Evolutionary conservation across 2,113 vertebrate genomes (phyloP).

Genomic region (Xenus cinereus): DNA sequence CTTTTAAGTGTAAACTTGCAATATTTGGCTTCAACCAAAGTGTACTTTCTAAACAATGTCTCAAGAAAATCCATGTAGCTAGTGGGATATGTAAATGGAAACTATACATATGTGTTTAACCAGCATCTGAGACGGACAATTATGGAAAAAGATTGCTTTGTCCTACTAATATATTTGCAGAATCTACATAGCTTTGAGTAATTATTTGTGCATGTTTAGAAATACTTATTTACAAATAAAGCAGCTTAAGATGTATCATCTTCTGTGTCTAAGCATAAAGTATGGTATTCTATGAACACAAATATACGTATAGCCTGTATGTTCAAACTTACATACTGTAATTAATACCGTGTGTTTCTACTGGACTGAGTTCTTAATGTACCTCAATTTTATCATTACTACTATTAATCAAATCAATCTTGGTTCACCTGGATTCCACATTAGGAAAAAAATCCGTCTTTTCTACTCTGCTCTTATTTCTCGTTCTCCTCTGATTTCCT

Average conservation of each 20-base stretch:
- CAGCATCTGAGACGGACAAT: background rate
- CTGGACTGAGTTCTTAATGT: background rate
- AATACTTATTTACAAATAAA: background rate
- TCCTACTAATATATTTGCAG: background rate
- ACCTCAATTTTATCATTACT: background rate
- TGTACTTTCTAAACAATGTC: background rate
- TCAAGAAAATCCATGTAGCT: background rate
- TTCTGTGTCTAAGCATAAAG: background rate
- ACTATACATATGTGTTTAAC: background rate
- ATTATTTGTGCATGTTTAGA: background rate
- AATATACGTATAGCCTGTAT: background rate
- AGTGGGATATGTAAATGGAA: background rate
- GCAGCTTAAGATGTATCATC: background rate
- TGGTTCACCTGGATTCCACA: background rate
- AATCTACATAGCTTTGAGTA: background rate
- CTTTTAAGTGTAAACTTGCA: slow-evolving; percentile 33
- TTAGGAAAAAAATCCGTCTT: background rate
- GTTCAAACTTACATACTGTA: background rate
- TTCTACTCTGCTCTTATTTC: background rate
- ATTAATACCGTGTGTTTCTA: slow-evolving; percentile 16
- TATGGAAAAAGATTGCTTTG: slow-evolving; percentile 16
- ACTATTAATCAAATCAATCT: background rate
- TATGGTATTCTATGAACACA: background rate
- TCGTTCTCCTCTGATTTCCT: background rate
- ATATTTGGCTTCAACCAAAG: background rate